Evolutionary conservation across 92 coral and sea anemone genomes (phyloP).

Genomic region (Siderastrea radians): DNA sequence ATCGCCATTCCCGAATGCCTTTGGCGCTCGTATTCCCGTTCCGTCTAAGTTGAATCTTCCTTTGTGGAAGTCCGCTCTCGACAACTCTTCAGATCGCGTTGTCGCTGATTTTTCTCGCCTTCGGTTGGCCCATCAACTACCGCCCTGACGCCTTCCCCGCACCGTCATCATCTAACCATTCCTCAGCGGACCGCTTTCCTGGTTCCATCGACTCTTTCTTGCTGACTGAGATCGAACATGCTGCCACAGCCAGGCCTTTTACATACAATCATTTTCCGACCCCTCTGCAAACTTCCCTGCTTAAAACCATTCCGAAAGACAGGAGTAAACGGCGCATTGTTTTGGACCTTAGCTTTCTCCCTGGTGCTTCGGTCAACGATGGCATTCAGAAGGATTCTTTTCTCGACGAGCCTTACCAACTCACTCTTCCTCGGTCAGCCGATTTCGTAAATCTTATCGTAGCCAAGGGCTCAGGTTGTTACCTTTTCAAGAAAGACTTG

Average conservation of each 20-base stretch:
- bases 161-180: slow-evolving; percentile 40
- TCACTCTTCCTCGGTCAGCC: slow-evolving; percentile 53
- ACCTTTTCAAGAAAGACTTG: slow-evolving; percentile 54
- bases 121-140: slow-evolving; percentile 68
- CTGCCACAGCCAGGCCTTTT: slow-evolving; percentile 61
- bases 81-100: not conserved
- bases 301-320: slow-evolving; percentile 59
- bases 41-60: slow-evolving; percentile 30
- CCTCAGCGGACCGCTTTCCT: slow-evolving; percentile 38
- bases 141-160: not conserved
- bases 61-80: slow-evolving; percentile 20
- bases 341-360: slow-evolving; percentile 59
- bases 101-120: slow-evolving; percentile 57
- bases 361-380: slow-evolving; percentile 49
- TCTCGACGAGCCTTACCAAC: slow-evolving; percentile 54
- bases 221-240: slow-evolving; percentile 33
- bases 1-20: slow-evolving; percentile 9
- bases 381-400: slow-evolving; percentile 66
- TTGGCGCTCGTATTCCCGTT: not conserved
- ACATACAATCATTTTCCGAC: slow-evolving; percentile 45
- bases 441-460: slow-evolving; percentile 46
- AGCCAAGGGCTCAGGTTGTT: slow-evolving; percentile 50
- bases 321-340: slow-evolving; percentile 60
- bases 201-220: slow-evolving; percentile 47
- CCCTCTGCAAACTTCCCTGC: slow-evolving; percentile 55